Evolutionary conservation across 2,888 invertebrate species (phyloP).

Genomic region (Gibbula magus): DNA sequence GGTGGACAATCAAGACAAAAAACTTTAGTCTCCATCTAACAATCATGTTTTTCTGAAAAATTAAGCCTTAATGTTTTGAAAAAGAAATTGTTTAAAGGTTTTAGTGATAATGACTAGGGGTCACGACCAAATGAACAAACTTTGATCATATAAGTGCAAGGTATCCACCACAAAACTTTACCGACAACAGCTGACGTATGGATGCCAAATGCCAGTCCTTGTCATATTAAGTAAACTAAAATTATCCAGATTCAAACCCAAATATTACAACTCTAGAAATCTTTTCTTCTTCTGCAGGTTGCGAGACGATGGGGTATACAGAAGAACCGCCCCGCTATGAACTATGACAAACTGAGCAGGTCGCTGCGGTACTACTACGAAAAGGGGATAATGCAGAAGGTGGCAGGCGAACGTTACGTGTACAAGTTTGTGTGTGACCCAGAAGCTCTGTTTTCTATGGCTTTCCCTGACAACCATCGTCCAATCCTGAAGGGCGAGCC

Average conservation of each 20-base stretch:
- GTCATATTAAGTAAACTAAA: background rate
- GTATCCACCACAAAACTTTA: background rate
- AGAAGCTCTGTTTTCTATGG: constrained; percentile 74
- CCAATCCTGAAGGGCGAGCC: constrained; percentile 68
- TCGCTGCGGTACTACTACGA: constrained; percentile 97
- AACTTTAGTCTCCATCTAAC: too few relatives aligned
- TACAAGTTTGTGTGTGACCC: constrained; percentile 98
- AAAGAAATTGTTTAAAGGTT: too few relatives aligned
- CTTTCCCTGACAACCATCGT: constrained; percentile 70
- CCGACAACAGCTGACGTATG: too few relatives aligned
- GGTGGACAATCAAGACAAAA: too few relatives aligned
- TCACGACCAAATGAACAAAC: too few relatives aligned
- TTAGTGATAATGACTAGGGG: too few relatives aligned
- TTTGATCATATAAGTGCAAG: too few relatives aligned
- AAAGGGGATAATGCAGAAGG: constrained; percentile 99
- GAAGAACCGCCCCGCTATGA: constrained; percentile 97
- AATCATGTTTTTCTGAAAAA: too few relatives aligned
- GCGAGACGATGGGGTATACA: constrained; percentile 96
- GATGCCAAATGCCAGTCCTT: background rate
- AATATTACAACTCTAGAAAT: background rate
- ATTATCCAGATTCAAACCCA: background rate
- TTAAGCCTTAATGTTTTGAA: too few relatives aligned
- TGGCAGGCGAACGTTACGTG: constrained; percentile 92
- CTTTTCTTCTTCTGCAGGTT: constrained; percentile 79
- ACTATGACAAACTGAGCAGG: constrained; percentile 95